Base-by-base conservation (phyloP, 2,797 vertebrate genomes). In the Podargus strigoides region DNA sequence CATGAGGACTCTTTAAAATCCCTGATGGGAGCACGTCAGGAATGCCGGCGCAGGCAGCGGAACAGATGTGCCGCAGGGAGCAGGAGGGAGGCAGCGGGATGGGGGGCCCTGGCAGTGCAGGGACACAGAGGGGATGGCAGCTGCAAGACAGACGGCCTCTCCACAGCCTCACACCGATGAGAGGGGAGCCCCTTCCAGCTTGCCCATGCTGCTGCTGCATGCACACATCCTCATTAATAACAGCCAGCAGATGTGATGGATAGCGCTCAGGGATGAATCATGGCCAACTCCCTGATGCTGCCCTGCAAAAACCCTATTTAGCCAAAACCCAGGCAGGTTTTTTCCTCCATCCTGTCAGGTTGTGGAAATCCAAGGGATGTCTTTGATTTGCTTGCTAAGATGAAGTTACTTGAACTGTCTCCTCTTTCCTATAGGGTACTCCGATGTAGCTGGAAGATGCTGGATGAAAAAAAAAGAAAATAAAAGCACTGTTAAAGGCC, bases 81-180 rank as follows among this genome's bases (percentile, higher is more conserved):
- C 9, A 7, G 84, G 53, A 49, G 42, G 72, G 28, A 77, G 53
- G 72, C 46, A 36, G 62, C 2, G 4, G 28, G 37, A 16, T 0
- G 0, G 80, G 60, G 42, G 46, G 26, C 15, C 23, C 55, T 60
- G 87, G 92, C 67, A 76, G 86, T 2, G 0, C 27, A 68, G 94
- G 7, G 1, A 73, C 72, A 42, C 6, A 1, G 73, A 80, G 47
- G 49, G 49, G 69, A 21, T 58, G 93, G 93, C 95, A 96, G 90
- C 96, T 95, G 96, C 66, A 34, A 46, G 18, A 75, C 94, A 94
- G 93, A 96, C 53, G 7, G 73, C 4, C 2, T 63, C 89, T 73
- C 85, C 27, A 5, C 82, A 94, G 66, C 90, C 41, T 26, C 2
- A 0, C 14, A 0, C 58, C 0, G 2, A 19, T 66, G 41, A 69